A percentile compares a stretch with the other conserved stretches of the same genome.
These are phyloP conservation scores for Narcine bancroftii DNA, from an alignment of 2,113 vertebrate species.

Conservation along the genomic window DNA sequence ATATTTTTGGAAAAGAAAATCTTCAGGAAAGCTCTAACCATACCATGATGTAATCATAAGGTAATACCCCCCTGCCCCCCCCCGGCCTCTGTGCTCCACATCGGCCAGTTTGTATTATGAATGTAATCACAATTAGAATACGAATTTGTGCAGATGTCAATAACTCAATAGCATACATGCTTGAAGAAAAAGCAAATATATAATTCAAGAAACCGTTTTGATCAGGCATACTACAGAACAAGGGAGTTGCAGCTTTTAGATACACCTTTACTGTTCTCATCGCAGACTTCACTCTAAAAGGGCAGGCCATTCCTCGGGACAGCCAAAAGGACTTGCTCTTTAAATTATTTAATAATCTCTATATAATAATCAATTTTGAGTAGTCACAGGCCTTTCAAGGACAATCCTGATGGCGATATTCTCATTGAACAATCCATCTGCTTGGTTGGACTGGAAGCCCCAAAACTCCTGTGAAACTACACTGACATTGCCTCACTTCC, in stretches of 20 bases:
- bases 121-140: background rate
- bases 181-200: slow-evolving; percentile 17
- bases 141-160: background rate
- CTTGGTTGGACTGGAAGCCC: background rate
- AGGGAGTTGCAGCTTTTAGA: background rate
- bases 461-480: background rate
- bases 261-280: background rate
- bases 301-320: background rate
- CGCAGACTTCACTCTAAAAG: background rate
- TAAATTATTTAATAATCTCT: background rate
- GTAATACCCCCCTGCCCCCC: background rate
- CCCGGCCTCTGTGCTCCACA: background rate
- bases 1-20: too few relatives aligned
- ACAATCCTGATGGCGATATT: background rate
- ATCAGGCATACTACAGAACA: background rate
- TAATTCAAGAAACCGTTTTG: slow-evolving; percentile 18
- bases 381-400: background rate
- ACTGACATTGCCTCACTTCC: background rate
- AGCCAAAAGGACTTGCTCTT: background rate
- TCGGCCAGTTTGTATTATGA: slow-evolving; percentile 10
- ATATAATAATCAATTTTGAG: background rate
- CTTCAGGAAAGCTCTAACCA: too few relatives aligned
- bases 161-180: background rate
- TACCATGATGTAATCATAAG: background rate
- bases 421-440: background rate